These are phyloP conservation scores for Uloborus diversus DNA, from an alignment of 1,140 invertebrate genomes.

Conservation along the genomic window DNA sequence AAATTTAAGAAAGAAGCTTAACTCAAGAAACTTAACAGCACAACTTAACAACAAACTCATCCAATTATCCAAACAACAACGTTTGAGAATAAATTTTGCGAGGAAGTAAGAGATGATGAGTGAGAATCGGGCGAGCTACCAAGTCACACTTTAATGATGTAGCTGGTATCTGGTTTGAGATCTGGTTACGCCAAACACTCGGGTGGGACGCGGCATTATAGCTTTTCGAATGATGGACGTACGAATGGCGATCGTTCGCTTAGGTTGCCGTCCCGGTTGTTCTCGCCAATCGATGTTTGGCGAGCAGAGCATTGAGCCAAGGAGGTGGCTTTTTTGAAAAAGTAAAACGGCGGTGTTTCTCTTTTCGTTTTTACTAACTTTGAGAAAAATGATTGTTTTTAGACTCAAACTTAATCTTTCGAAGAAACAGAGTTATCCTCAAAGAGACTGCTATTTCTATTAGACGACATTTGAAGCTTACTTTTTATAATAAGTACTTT, in stretches of 20 bases:
- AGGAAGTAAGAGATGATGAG: not conserved
- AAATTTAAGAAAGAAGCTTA: too few species aligned
- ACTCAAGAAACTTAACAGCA: too few species aligned
- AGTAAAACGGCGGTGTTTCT: too few species aligned
- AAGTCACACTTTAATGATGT: conserved; percentile 51
- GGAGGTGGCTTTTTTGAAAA: too few species aligned
- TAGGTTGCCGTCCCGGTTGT: not conserved
- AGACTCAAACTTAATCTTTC: too few species aligned
- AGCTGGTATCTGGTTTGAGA: conserved; percentile 48
- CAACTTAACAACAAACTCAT: conserved; percentile 11
- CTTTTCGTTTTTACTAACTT: too few species aligned
- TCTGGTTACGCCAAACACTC: conserved; percentile 48
- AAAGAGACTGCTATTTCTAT: too few species aligned
- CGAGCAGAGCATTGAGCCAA: not conserved
- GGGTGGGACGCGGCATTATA: conserved; percentile 44
- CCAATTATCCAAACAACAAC: conserved; percentile 44
- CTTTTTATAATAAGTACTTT: too few species aligned
- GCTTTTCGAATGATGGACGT: conserved; percentile 45
- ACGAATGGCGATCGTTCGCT: conserved; percentile 15
- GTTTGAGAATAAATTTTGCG: conserved; percentile 49
- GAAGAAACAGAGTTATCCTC: too few species aligned
- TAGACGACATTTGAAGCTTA: too few species aligned
- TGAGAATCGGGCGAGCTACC: not conserved
- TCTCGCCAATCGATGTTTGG: conserved; percentile 47
- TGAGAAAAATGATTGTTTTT: too few species aligned